Conservation (phyloP, 2,888 invertebrate genomes). For the Miltochrista miniata region DNA sequence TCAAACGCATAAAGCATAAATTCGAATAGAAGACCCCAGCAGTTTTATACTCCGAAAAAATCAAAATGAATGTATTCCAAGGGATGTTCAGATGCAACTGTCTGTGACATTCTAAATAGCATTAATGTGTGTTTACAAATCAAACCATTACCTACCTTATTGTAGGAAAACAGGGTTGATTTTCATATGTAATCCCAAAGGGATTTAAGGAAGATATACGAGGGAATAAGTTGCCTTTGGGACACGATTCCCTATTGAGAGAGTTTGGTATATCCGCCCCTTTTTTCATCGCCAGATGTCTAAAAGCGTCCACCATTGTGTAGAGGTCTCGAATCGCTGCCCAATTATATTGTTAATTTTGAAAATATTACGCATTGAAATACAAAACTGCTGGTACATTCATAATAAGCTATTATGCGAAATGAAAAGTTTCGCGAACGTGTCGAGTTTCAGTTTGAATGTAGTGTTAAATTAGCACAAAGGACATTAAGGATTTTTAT, state of each 20-base stretch:
- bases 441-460: conserved; percentile 49
- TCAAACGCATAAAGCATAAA: conserved; percentile 24
- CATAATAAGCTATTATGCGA: conserved; percentile 79
- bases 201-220: conserved; percentile 24
- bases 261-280: conserved; percentile 80
- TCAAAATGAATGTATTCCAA: conserved; percentile 69
- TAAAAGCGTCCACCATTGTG: conserved; percentile 62
- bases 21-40: conserved; percentile 25
- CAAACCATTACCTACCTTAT: conserved; percentile 37
- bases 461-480: conserved; percentile 41
- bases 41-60: conserved; percentile 33
- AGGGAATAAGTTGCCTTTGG: conserved; percentile 57
- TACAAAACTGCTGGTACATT: conserved; percentile 64
- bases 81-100: conserved; percentile 80
- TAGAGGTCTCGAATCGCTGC: conserved; percentile 64
- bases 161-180: conserved; percentile 9
- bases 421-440: conserved; percentile 30
- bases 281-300: conserved; percentile 80
- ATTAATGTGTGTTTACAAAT: conserved; percentile 22
- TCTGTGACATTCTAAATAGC: conserved; percentile 33
- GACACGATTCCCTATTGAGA: conserved; percentile 72
- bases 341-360: conserved; percentile 84
- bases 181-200: conserved; percentile 19
- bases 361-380: conserved; percentile 79
- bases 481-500: conserved; percentile 22